A percentile compares a stretch with the other conserved stretches of the same genome.
phyloP scores from a whole-genome alignment of 2,888 invertebrate species.

The Caenorhabditis imperialis region DNA sequence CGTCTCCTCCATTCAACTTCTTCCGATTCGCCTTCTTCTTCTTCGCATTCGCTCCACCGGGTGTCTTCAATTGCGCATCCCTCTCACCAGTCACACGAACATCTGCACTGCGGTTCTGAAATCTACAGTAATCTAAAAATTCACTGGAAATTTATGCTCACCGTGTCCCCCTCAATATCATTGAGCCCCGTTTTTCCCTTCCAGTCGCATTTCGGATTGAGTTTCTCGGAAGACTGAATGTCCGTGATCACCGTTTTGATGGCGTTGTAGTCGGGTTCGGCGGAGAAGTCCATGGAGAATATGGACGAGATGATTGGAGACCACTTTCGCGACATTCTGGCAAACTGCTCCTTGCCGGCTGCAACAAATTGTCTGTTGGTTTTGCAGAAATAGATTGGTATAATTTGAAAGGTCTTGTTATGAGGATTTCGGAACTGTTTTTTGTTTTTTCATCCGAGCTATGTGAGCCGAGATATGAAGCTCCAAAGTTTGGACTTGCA shows the following conservation, averaged over 20 bases:
- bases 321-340: conserved; percentile 4
- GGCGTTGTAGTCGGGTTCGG: conserved; percentile 25
- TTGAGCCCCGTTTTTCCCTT: conserved; percentile 11
- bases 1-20: conserved; percentile 22
- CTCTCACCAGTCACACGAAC: conserved; percentile 31
- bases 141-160: background rate
- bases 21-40: conserved; percentile 25
- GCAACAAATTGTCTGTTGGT: too few species aligned
- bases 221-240: conserved; percentile 2
- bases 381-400: too few species aligned
- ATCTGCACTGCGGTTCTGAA: conserved; percentile 25
- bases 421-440: too few species aligned
- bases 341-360: conserved; percentile 31
- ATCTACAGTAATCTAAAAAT: background rate
- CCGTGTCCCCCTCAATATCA: conserved; percentile 32
- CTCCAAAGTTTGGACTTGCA: too few species aligned
- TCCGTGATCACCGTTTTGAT: conserved; percentile 10
- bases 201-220: conserved; percentile 31
- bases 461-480: too few species aligned
- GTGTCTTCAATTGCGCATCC: background rate
- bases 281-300: conserved; percentile 10
- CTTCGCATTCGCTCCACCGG: background rate
- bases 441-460: too few species aligned
- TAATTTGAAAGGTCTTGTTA: too few species aligned
- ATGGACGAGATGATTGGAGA: background rate